Evolutionary conservation across 2,888 invertebrate genomes (phyloP).

Genomic region (Chorisops tibialis): DNA sequence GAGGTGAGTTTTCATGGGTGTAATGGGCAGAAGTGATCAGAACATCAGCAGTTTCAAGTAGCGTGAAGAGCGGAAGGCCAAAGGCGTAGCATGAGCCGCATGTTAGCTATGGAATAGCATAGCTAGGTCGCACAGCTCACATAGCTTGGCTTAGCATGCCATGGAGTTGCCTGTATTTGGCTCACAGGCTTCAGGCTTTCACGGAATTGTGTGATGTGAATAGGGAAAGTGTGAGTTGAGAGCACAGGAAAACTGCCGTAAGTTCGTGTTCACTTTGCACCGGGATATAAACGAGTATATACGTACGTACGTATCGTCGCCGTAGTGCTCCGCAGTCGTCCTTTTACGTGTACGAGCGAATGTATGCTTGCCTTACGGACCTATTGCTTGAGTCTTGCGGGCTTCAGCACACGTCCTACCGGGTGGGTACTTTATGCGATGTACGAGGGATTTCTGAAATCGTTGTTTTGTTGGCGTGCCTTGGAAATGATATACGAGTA

Average conservation of each 20-base stretch:
- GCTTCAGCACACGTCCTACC: conserved; percentile 21
- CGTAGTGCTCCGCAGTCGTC: not conserved
- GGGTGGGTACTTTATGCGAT: conserved; percentile 13
- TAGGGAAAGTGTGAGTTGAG: conserved; percentile 28
- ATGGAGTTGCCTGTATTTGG: conserved; percentile 14
- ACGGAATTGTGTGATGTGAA: conserved; percentile 30
- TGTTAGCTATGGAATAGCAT: conserved; percentile 17
- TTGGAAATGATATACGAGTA: conserved; percentile 24
- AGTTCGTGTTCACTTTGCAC: not conserved
- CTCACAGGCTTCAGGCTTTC: conserved; percentile 3
- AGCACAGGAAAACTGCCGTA: conserved; percentile 3
- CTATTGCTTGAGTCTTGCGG: conserved; percentile 23
- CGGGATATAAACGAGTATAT: too few species aligned
- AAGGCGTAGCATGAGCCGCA: conserved; percentile 38
- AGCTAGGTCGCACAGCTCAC: not conserved
- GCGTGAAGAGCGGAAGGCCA: conserved; percentile 39
- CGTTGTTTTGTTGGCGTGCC: conserved; percentile 30
- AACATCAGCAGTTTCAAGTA: conserved; percentile 29
- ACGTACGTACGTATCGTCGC: too few species aligned
- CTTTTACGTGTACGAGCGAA: not conserved
- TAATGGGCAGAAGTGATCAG: conserved; percentile 39
- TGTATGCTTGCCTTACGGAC: conserved; percentile 21
- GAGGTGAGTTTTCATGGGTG: conserved; percentile 29
- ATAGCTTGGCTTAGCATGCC: conserved; percentile 1
- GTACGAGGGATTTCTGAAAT: conserved; percentile 28